Base-by-base conservation (phyloP, 1,140 invertebrate species). In the Gryllus bimaculatus region DNA sequence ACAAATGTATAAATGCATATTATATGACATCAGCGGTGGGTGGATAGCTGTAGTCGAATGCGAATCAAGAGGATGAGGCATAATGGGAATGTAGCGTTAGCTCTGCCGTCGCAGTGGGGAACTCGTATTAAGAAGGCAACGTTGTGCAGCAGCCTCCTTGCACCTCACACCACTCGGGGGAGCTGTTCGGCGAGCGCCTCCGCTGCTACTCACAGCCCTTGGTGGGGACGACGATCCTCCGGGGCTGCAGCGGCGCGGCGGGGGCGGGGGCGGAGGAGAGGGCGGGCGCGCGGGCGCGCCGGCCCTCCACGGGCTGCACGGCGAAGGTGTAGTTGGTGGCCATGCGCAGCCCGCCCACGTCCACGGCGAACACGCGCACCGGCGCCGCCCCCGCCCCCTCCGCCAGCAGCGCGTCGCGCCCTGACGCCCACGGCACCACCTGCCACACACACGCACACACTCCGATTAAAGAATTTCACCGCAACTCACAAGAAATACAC, bases 291-390 rank as follows among this genome's bases (percentile, higher is more conserved):
- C 26, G 26, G 80, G 78, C 77, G 80, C 81, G 76, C 77, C 82
- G 78, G 78, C 78, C 75, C 79, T 82, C 78, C 48, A 88, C 82
- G 0, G 91, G 89, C 21, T 88, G 86, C 20, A 94, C 91, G 85
- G 92, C 90, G 81, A 94, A 92, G 12, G 92, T 92, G 83, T 94
- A 94, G 73, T 91, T 93, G 20, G 93, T 94, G 21, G 92, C 89
- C 92, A 94, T 94, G 15, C 91, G 85, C 54, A 93, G 84, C 77
- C 91, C 91, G 15, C 87, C 87, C 73, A 93, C 88, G 10, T 89
- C 87, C 0, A 89, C 86, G 3, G 86, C 86, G 83, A 89, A 92
- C 54, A 83, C 66, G 20, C 79, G 78, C 48, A 75, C 76, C 80
- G 73, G 85, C 84, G 49, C 15, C 20, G 18, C 54, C 10, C 85